Percentiles rank a stretch among this genome's conserved stretches.
Conservation (phyloP, 2,888 invertebrate genomes). For the Watsonalla cultraria region DNA sequence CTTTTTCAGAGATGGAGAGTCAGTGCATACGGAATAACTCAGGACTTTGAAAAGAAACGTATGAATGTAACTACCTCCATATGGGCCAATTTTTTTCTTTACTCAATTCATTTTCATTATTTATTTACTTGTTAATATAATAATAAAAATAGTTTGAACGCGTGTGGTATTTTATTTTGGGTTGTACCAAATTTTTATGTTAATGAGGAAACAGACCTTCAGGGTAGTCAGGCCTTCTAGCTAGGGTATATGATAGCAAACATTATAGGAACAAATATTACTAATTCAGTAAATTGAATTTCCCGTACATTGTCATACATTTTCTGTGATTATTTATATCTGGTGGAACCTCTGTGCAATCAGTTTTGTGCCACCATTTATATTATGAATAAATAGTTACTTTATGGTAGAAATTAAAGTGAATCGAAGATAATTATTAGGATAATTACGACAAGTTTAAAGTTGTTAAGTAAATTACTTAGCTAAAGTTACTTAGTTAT, state of each 20-base stretch:
- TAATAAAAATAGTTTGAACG: neutral
- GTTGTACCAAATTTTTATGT: too few species aligned
- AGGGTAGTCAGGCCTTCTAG: too few species aligned
- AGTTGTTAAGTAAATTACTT: neutral
- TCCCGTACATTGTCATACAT: too few species aligned
- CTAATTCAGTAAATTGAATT: too few species aligned
- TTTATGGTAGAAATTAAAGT: neutral
- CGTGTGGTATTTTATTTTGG: neutral
- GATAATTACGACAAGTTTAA: neutral
- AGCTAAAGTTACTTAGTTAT: neutral
- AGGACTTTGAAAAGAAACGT: neutral
- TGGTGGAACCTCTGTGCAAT: too few species aligned
- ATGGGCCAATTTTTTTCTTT: neutral
- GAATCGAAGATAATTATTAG: neutral
- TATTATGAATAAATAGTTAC: too few species aligned
- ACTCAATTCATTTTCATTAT: neutral
- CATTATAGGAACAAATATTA: too few species aligned
- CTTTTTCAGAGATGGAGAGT: constrained; percentile 46
- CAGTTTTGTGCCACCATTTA: too few species aligned
- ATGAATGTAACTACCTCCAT: neutral
- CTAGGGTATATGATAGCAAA: too few species aligned
- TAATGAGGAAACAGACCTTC: too few species aligned
- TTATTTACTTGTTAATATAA: neutral
- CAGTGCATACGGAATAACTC: constrained; percentile 24
- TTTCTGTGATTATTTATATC: too few species aligned